phyloP scores from a whole-genome alignment of 2,797 vertebrate genomes.

The Liparis tanakae region DNA sequence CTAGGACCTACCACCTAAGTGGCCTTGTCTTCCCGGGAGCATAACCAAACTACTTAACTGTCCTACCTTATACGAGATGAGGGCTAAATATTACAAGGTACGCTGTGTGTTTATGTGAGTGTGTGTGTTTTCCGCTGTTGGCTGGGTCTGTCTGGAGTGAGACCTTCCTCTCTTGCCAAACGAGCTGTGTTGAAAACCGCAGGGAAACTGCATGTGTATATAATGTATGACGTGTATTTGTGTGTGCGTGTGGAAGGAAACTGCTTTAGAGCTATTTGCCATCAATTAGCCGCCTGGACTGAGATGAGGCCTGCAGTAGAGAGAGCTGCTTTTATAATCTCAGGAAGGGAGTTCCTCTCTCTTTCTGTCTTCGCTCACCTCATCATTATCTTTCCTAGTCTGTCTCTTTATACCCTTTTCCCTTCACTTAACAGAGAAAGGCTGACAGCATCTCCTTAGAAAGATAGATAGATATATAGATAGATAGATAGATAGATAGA shows the following conservation, averaged over 20 bases:
- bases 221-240: conserved; percentile 72
- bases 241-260: conserved; percentile 66
- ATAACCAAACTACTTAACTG: conserved; percentile 68
- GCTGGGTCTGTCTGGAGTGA: conserved; percentile 78
- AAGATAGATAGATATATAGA: conserved; percentile 28
- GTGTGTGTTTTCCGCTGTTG: conserved; percentile 72
- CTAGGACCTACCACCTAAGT: conserved; percentile 60
- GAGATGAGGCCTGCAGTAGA: conserved; percentile 71
- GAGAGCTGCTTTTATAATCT: conserved; percentile 66
- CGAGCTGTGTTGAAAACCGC: conserved; percentile 82
- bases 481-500: too few relatives aligned
- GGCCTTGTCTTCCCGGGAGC: conserved; percentile 55
- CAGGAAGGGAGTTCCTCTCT: conserved; percentile 65
- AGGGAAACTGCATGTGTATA: conserved; percentile 82
- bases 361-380: conserved; percentile 56
- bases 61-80: conserved; percentile 58
- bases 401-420: conserved; percentile 53
- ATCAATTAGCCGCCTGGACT: conserved; percentile 82
- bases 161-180: conserved; percentile 83
- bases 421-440: conserved; percentile 54
- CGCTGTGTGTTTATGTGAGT: conserved; percentile 37
- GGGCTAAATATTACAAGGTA: conserved; percentile 66
- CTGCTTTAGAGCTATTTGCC: conserved; percentile 83
- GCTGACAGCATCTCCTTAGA: conserved; percentile 58
- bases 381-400: conserved; percentile 68